These are phyloP conservation scores for Tiliacea aurago DNA, from an alignment of 2,888 invertebrate genomes.

Conservation along the genomic window DNA sequence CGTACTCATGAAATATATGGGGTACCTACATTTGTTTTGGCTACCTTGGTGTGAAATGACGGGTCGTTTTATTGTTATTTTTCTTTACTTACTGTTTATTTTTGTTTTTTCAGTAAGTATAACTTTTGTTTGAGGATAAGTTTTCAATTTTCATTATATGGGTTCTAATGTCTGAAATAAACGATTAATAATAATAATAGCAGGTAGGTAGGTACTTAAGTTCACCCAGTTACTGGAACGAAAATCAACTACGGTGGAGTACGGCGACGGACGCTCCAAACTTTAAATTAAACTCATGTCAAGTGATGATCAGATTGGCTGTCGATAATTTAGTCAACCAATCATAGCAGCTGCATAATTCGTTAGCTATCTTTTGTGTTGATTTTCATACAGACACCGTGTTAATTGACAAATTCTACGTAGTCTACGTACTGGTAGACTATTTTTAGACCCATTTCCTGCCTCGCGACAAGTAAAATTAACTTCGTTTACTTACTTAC, in stretches of 20 bases:
- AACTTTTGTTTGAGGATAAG: no score
- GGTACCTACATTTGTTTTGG: no score
- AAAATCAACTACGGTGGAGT: no score
- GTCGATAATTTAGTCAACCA: neutral
- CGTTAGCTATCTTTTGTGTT: neutral
- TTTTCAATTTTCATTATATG: no score
- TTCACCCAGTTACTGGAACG: neutral
- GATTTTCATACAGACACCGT: neutral
- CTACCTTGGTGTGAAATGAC: no score
- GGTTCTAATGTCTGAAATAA: no score
- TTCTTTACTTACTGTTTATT: no score
- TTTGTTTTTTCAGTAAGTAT: no score
- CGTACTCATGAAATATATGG: no score
- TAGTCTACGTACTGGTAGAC: neutral
- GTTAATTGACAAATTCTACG: no score
- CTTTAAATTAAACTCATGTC: neutral
- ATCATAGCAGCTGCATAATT: neutral
- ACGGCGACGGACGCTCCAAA: neutral
- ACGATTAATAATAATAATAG: no score
- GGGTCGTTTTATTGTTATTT: no score
- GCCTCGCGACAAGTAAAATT: neutral
- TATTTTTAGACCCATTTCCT: neutral
- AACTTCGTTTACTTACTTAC: neutral
- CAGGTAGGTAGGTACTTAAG: neutral
- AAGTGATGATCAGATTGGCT: slow-evolving; percentile 1